These are phyloP conservation scores for Semaprochilodus insignis DNA, from an alignment of 2,797 vertebrate genomes.

Conservation along the genomic window DNA sequence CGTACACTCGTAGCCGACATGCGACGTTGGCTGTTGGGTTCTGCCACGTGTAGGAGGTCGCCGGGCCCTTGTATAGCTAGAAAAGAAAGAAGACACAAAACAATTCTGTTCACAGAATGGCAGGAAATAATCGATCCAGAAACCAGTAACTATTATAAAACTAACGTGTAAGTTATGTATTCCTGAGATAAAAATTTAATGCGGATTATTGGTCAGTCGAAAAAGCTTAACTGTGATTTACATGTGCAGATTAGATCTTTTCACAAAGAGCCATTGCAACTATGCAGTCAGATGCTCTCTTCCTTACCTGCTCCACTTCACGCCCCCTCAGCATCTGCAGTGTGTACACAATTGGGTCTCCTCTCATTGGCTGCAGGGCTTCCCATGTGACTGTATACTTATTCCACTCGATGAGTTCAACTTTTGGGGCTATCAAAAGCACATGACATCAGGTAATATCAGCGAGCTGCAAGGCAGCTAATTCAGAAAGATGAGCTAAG, in stretches of 20 bases:
- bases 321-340: conserved; percentile 80
- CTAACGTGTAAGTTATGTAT: background rate
- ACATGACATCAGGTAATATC: background rate
- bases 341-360: conserved; percentile 82
- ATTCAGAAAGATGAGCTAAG: background rate
- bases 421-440: conserved; percentile 71
- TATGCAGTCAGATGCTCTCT: too few relatives aligned
- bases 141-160: background rate
- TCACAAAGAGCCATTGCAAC: too few relatives aligned
- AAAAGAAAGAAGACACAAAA: conserved; percentile 17
- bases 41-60: conserved; percentile 75
- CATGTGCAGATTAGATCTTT: too few relatives aligned
- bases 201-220: too few relatives aligned
- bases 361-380: conserved; percentile 79
- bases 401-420: conserved; percentile 73
- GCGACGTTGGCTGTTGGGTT: conserved; percentile 70
- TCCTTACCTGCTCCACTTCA: conserved; percentile 79
- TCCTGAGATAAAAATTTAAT: background rate
- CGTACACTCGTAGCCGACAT: conserved; percentile 76
- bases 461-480: background rate
- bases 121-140: too few relatives aligned
- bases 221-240: background rate
- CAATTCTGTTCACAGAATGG: too few relatives aligned
- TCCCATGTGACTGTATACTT: conserved; percentile 82
- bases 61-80: conserved; percentile 82